phyloP scores from a whole-genome alignment of 2,113 vertebrate genomes.

The Aphyosemion australe region DNA sequence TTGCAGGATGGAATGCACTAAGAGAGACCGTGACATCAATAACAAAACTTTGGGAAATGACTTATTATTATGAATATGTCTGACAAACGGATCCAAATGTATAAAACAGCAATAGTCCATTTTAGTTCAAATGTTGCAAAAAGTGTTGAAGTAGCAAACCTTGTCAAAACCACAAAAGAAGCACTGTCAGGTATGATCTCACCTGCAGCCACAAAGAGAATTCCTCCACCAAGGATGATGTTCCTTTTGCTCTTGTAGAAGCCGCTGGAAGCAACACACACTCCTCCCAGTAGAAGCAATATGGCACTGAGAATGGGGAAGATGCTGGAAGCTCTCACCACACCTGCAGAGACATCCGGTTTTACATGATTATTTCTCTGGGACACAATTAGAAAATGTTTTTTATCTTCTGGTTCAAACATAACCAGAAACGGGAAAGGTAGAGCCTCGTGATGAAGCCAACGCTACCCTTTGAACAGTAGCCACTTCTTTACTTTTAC shows the following conservation, averaged over 20 bases:
- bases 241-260: conserved; percentile 92
- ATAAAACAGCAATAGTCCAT: no score
- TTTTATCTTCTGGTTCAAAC: background rate
- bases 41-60: background rate
- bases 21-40: no score
- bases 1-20: no score
- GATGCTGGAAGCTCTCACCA: conserved; percentile 94
- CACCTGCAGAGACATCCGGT: conserved; percentile 73
- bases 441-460: conserved; percentile 12
- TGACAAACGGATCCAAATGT: no score
- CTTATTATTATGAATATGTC: no score
- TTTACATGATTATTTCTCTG: background rate
- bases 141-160: no score
- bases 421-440: background rate
- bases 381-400: background rate
- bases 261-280: conserved; percentile 90
- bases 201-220: conserved; percentile 95
- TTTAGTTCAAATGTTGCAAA: no score
- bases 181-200: conserved; percentile 12
- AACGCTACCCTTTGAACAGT: no score
- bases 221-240: conserved; percentile 91
- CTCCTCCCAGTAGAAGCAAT: conserved; percentile 89
- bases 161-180: background rate
- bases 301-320: conserved; percentile 95
- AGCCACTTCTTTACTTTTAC: no score